A percentile compares a stretch with the other conserved stretches of the same genome.
Evolutionary conservation across 2,797 vertebrate species (phyloP).

Genomic region (Bufotes viridis): DNA sequence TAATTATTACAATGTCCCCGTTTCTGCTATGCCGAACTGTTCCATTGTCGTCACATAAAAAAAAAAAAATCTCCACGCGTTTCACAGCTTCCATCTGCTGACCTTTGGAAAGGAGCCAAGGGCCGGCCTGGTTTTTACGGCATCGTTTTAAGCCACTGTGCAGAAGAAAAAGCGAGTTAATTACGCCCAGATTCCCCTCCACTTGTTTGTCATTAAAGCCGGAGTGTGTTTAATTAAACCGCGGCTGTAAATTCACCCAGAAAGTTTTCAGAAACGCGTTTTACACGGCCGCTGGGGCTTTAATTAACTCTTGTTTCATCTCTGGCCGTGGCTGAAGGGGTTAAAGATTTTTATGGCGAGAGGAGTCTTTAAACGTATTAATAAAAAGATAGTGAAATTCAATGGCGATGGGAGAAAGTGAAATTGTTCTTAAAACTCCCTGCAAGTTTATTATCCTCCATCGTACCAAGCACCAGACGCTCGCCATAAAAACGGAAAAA

Average conservation of each 20-base stretch:
- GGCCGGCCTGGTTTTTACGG: slow-evolving; percentile 36
- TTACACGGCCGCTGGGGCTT: not conserved
- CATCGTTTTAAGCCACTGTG: slow-evolving; percentile 26
- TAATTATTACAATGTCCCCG: not conserved
- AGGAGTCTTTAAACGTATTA: slow-evolving; percentile 43
- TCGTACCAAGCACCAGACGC: not conserved
- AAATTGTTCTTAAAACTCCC: slow-evolving; percentile 15
- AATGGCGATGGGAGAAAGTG: not conserved
- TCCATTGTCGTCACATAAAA: not conserved
- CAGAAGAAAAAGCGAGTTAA: slow-evolving; percentile 48
- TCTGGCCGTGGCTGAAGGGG: not conserved
- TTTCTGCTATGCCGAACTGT: not conserved
- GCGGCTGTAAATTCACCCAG: slow-evolving; percentile 51
- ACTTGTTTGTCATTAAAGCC: slow-evolving; percentile 60
- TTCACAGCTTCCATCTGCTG: slow-evolving; percentile 35
- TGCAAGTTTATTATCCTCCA: slow-evolving; percentile 6
- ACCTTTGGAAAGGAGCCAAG: slow-evolving; percentile 37
- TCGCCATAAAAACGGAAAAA: slow-evolving; percentile 14
- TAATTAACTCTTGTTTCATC: slow-evolving; percentile 4
- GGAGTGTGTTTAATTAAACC: slow-evolving; percentile 61
- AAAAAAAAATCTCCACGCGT: not conserved
- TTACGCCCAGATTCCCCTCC: slow-evolving; percentile 52
- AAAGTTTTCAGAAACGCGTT: slow-evolving; percentile 29
- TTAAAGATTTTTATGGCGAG: not conserved
- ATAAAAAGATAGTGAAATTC: slow-evolving; percentile 40